Base-by-base conservation (phyloP, 2,113 vertebrate species). In the Ptyas mucosa region DNA sequence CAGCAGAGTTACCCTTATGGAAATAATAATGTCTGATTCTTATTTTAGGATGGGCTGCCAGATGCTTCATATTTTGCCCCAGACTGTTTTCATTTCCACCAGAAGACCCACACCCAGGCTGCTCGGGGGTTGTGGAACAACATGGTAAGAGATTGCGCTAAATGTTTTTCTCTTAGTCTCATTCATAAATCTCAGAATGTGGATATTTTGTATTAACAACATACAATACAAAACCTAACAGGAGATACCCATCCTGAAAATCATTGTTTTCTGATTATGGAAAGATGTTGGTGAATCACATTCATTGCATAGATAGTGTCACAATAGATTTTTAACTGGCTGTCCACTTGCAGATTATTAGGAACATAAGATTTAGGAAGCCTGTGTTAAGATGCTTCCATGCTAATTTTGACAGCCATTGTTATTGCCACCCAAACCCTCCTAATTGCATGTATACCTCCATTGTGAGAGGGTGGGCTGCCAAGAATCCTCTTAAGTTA, bases 71-170 rank as follows among this genome's bases (percentile, higher is more conserved):
- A 91, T 95, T 98, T 98, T 61, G 97, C 98, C 51, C 98, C 98
- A 24, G 98, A 98, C 94, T 98, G 98, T 92, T 98, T 98, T 92
- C 98, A 98, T 94, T 98, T 98, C 93, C 94, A 95, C 26, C 91
- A 94, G 58, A 98, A 98, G 95, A 0, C 91, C 88, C 98, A 98
- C 1, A 96, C 96, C 1, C 97, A 94, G 0, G 75, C 34, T 61
- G 98, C 98, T 49, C 94, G 94, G 0, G 96, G 26, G 86, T 95
- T 98, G 91, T 98, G 98, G 98, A 98, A 96, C 81, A 98, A 96
- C 89, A 97, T 98, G 98, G 98, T 98, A 96, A 97, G 97, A 87
- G 8, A 75, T n/a, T 58, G 5, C 1, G n/a, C 2, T n/a, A 18
- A 24, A 0, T 51, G 0, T 87, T 69, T 1, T 2, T 89, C 1